Base-by-base conservation (phyloP, 2,888 invertebrate genomes). In the Hydriomena furcata region DNA sequence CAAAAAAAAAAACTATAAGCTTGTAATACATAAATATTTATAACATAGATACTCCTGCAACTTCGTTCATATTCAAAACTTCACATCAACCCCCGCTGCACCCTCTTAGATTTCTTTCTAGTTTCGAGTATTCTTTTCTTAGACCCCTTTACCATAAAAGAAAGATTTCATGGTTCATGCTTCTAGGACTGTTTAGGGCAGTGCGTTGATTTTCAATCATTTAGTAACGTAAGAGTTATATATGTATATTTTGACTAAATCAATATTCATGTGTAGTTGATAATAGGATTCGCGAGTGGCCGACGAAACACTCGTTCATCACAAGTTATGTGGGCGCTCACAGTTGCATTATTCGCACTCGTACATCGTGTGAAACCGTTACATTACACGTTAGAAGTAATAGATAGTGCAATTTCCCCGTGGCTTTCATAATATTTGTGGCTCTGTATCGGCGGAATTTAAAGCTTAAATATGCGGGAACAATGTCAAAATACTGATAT, bases 341-440 rank as follows among this genome's bases (percentile, higher is more conserved):
- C 17, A 17, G 17, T 17, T 4, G 17, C 36, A 43, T n/a, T n/a
- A n/a, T n/a, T n/a, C n/a, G 43, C 51, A 54, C 38, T 52, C 47
- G 38, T 45, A 36, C 42, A 51, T 47, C 43, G 52, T 55, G 50
- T 50, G 55, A 50, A 51, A 55, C 44, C 51, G 46, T 58, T 45
- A 59, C 54, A 51, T 53, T 54, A 52, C 41, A 55, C 48, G 52
- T 58, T 60, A 55, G 47, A 57, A 57, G 59, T 58, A 63, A 63
- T 52, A 57, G 58, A 58, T 60, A 58, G 51, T 40, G 58, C 49
- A 63, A 66, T 65, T 68, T 63, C 57, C 59, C 35, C 45, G 49
- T 52, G 35, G 55, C 54, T 56, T 50, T 51, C 36, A 51, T 60
- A 57, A 56, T 55, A 56, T 56, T 55, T 54, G 52, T 49, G 60